Evolutionary conservation across 2,888 invertebrate species (phyloP).

Genomic region (Cyaniris semiargus): DNA sequence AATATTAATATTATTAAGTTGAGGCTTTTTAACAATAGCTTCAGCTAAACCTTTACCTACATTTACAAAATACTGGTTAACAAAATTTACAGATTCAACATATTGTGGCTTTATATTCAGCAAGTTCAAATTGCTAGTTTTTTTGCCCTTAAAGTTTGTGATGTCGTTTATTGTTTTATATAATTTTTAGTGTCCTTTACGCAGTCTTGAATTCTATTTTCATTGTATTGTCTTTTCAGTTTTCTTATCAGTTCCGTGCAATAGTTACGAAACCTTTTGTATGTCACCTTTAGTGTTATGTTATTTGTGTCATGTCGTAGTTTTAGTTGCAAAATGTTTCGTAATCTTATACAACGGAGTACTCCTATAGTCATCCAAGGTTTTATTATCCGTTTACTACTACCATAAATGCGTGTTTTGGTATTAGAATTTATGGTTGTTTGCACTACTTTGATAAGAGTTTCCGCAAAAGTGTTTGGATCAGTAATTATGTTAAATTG

Average conservation of each 20-base stretch:
- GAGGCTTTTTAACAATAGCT: too few species aligned
- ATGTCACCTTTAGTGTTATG: neutral
- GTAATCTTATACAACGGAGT: slow-evolving; percentile 1
- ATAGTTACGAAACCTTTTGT: neutral
- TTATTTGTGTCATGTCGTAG: neutral
- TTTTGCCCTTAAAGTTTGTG: neutral
- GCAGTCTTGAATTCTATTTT: neutral
- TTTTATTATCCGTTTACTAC: neutral
- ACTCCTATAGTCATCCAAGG: neutral
- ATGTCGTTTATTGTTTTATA: slow-evolving; percentile 21
- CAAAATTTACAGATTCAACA: too few species aligned
- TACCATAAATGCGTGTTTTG: neutral
- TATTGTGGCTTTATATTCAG: neutral
- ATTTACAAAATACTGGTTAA: too few species aligned
- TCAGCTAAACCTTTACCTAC: too few species aligned
- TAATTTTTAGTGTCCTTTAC: slow-evolving; percentile 9
- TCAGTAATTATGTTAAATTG: too few species aligned
- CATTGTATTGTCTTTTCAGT: slow-evolving; percentile 4
- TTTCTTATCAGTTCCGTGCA: slow-evolving; percentile 7
- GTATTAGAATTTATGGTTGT: too few species aligned
- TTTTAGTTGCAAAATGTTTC: slow-evolving; percentile 1
- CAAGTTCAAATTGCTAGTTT: slow-evolving; percentile 4
- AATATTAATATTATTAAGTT: too few species aligned
- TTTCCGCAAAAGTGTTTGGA: too few species aligned
- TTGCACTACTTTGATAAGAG: too few species aligned